These are phyloP conservation scores for Anarhynchus alexandrinus DNA, from an alignment of 2,113 vertebrate genomes.

Conservation along the genomic window DNA sequence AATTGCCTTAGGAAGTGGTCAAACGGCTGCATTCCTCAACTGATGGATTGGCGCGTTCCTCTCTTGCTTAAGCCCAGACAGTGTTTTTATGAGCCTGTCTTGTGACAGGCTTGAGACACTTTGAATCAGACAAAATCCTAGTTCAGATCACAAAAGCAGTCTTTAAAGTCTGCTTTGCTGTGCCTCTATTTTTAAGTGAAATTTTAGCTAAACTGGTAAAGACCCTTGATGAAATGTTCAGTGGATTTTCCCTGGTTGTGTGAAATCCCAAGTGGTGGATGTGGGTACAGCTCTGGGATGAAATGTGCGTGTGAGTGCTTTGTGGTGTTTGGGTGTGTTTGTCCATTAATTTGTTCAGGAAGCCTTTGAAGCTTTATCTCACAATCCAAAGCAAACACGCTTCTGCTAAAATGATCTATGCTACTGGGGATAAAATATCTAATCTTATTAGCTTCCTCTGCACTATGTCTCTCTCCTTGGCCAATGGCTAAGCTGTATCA, in stretches of 20 bases:
- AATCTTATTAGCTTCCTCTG: constrained; percentile 45
- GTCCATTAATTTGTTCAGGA: constrained; percentile 55
- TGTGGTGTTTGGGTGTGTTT: constrained; percentile 42
- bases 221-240: background rate
- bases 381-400: constrained; percentile 46
- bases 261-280: background rate
- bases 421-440: constrained; percentile 33
- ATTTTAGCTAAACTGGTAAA: background rate
- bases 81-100: constrained; percentile 75
- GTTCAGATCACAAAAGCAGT: constrained; percentile 50
- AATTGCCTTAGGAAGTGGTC: constrained; percentile 76
- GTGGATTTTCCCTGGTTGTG: background rate
- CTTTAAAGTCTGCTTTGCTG: constrained; percentile 27
- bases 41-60: constrained; percentile 74
- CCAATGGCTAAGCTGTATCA: background rate
- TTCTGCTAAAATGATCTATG: constrained; percentile 47
- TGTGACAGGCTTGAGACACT: constrained; percentile 70
- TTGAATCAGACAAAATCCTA: constrained; percentile 70
- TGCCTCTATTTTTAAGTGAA: constrained; percentile 26
- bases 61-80: constrained; percentile 66
- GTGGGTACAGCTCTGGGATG: background rate
- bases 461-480: background rate
- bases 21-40: constrained; percentile 73
- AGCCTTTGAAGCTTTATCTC: constrained; percentile 57
- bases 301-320: background rate